Percentiles rank a stretch among this genome's conserved stretches.
phyloP scores from a whole-genome alignment of 1,140 invertebrate species.

The Aphis craccivora region DNA sequence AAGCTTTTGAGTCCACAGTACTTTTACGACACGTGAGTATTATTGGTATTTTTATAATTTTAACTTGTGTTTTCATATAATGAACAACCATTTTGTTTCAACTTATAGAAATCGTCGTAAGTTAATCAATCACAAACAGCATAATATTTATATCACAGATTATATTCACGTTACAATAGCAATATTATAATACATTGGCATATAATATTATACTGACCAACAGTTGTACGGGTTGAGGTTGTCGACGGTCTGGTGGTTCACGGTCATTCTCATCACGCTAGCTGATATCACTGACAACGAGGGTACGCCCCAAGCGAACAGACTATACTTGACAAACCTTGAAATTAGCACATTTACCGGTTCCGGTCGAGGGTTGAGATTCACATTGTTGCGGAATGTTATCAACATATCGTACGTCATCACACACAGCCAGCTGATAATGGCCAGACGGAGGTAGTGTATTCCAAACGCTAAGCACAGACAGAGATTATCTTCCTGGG shows the following conservation, averaged over 20 bases:
- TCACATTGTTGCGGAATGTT: constrained; percentile 64
- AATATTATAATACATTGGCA: no score
- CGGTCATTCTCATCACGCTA: constrained; percentile 24
- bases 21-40: no score
- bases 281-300: constrained; percentile 61
- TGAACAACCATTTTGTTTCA: no score
- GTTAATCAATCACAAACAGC: no score
- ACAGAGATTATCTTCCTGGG: constrained; percentile 72
- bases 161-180: no score
- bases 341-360: constrained; percentile 63
- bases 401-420: constrained; percentile 64
- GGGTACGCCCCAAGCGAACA: constrained; percentile 67
- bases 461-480: constrained; percentile 70
- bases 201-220: constrained; percentile 63
- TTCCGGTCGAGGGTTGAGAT: constrained; percentile 63
- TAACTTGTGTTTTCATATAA: no score
- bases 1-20: no score
- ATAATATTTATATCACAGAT: no score
- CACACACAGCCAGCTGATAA: constrained; percentile 68
- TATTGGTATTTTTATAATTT: no score
- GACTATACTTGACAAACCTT: constrained; percentile 66
- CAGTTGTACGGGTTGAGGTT: constrained; percentile 66
- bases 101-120: no score
- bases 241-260: constrained; percentile 60
- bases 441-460: constrained; percentile 70